Evolutionary conservation across 2,113 vertebrate species (phyloP), one percentile per base, ranked within the genome.

Genomic region (Pipra filicauda): DNA sequence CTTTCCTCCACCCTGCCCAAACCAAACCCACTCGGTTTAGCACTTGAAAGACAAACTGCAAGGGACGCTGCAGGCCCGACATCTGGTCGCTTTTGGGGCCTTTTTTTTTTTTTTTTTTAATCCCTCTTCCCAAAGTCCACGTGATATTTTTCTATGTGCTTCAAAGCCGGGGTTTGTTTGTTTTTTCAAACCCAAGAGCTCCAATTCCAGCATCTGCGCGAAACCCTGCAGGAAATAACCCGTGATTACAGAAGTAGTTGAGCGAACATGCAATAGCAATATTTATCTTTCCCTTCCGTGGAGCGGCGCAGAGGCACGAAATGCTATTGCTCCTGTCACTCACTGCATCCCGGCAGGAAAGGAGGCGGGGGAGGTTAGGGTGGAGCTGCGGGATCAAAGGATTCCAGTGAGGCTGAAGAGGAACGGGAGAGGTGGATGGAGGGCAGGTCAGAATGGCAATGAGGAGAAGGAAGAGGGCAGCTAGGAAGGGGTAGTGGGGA

Each of bases 111-210:
- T 22, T 15, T 3, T 9, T 7, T n/a, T 12, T 26, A 51, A 52
- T 1, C 6, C 6, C 22, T 61, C 57, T 88, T 86, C 82, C 74
- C 82, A 37, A 91, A 93, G 41, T 79, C 83, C 94, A 91, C 28
- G 37, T 48, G 86, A 8, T 94, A 80, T 93, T 94, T 95, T 95
- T 57, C 65, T 64, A 21, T 1, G 55, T 1, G 55, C 79, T 97
- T 93, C 93, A 92, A 95, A 96, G 90, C 75, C 2, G 69, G 12
- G 51, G 22, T 58, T 94, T 88, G 88, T 95, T 96, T 96, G 75
- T 94, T 94, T 95, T 70, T 80, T 39, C 85, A 81, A 94, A 85
- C 9, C 74, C 82, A 39, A 93, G 74, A 85, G 78, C 88, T 95
- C 71, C 85, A 16, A 48, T 51, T 76, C 18, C 95, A 95, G 88